Evolutionary conservation across 2,113 vertebrate species (phyloP), one percentile per base, ranked within the genome.

Genomic region (Entosphenus tridentatus): DNA sequence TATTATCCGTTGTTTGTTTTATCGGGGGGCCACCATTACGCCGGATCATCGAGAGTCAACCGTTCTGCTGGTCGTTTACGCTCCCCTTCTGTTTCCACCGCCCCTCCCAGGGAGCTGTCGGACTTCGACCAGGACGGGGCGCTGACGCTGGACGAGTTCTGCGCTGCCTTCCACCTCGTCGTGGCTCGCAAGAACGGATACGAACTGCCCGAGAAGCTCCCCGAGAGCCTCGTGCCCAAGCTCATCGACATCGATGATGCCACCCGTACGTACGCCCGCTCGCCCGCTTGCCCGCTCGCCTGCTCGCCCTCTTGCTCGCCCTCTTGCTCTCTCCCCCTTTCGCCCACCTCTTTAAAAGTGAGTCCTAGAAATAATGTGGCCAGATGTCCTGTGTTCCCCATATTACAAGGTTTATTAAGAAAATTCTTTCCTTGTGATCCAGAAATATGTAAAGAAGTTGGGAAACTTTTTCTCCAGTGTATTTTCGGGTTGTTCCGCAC

Each of bases 111-210:
- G 92, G 92, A 96, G 73, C 77, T 96, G 72, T 95, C 90, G 4
- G 92, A 96, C 1, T 83, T 88, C 71, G 90, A 96, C 14, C 82
- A 85, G 1, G 90, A 96, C 0, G 92, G 92, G 72, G 89, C 90
- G 0, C 79, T 96, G 78, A 90, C 82, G 0, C 82, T 95, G 62
- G 70, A 81, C 0, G 92, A 96, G 77, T 96, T 96, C 71, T 95
- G 89, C 80, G 86, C 85, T 0, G 92, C 92, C 1, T 96, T 96
- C 76, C 92, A 96, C 75, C 80, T 96, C 13, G 87, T 96, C 21
- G 92, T 96, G 77, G 92, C 89, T 0, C 83, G 89, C 21, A 96
- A 96, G 79, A 95, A 96, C 3, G 90, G 92, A 5, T 95, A 86
- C 73, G 80, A 83, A 4, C 80, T 96, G 8, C 92, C 92, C 0